Evolutionary conservation across 2,113 vertebrate genomes (phyloP).

Genomic region (Xiphorhynchus elegans): DNA sequence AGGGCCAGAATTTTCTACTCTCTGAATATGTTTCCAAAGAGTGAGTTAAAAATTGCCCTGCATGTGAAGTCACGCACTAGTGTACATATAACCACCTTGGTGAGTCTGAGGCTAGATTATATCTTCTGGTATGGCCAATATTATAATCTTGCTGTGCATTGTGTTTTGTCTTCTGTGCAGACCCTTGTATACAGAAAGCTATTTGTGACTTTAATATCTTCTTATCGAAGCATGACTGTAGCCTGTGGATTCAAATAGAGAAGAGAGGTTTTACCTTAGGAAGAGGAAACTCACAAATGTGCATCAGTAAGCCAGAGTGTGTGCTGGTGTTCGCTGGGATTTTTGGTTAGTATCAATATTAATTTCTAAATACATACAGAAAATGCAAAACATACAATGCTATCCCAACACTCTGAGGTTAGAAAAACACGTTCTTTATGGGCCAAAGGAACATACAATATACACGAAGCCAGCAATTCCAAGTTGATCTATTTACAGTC

Average conservation of each 20-base stretch:
- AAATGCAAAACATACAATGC: neutral
- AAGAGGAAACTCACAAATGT: neutral
- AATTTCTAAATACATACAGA: neutral
- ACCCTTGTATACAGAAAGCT: neutral
- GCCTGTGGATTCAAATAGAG: neutral
- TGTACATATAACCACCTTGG: neutral
- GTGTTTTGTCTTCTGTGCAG: neutral
- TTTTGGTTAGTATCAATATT: neutral
- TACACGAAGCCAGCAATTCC: neutral
- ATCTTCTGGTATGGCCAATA: neutral
- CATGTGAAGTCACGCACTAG: neutral
- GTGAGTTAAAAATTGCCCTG: neutral
- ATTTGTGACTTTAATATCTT: neutral
- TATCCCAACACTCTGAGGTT: neutral
- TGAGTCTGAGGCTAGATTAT: neutral
- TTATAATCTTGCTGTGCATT: neutral
- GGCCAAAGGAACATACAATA: neutral
- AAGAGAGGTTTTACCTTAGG: neutral
- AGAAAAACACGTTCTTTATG: neutral
- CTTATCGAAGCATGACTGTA: neutral
- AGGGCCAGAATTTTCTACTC: constrained; percentile 1
- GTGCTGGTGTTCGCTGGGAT: neutral
- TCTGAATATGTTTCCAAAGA: constrained; percentile 16
- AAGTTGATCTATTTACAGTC: neutral
- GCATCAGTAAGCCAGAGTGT: neutral